These are phyloP conservation scores for Caenorhabditis japonica DNA, from an alignment of 2,888 invertebrate species.

Conservation along the genomic window DNA sequence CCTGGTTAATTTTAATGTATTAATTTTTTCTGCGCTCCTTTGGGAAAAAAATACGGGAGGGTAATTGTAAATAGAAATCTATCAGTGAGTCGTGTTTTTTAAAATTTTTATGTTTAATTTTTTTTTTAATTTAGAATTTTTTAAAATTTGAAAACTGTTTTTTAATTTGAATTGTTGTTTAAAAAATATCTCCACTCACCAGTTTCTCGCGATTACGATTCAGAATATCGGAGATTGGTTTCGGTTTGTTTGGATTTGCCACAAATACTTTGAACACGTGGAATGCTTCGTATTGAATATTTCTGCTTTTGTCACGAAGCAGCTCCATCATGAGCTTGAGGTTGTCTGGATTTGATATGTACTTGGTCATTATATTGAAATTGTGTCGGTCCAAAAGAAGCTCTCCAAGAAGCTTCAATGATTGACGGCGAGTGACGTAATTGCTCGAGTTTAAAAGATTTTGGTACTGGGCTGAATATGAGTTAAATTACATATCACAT, in stretches of 20 bases:
- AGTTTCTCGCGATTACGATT: conserved; percentile 85
- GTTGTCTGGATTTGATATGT: conserved; percentile 93
- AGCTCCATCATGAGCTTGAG: conserved; percentile 99
- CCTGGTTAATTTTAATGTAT: conserved; percentile 2
- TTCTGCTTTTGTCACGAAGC: conserved; percentile 97
- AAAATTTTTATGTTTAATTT: neutral
- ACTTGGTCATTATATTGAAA: conserved; percentile 90
- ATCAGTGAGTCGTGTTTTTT: neutral
- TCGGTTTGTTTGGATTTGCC: conserved; percentile 99
- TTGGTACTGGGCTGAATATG: conserved; percentile 85
- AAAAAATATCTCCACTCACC: conserved; percentile 40
- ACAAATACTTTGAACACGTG: conserved; percentile 99
- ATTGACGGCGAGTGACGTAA: conserved; percentile 98
- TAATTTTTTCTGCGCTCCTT: no score
- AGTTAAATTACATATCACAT: neutral
- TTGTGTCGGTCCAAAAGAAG: conserved; percentile 97
- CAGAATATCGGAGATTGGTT: conserved; percentile 97
- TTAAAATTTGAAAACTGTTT: no score
- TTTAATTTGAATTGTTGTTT: no score
- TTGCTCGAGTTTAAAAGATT: conserved; percentile 97
- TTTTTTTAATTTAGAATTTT: no score
- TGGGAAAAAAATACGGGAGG: neutral
- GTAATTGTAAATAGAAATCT: neutral
- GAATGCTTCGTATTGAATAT: conserved; percentile 99
- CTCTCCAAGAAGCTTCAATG: conserved; percentile 96